phyloP scores from a whole-genome alignment of 2,797 vertebrate species.

The Aplochiton taeniatus region DNA sequence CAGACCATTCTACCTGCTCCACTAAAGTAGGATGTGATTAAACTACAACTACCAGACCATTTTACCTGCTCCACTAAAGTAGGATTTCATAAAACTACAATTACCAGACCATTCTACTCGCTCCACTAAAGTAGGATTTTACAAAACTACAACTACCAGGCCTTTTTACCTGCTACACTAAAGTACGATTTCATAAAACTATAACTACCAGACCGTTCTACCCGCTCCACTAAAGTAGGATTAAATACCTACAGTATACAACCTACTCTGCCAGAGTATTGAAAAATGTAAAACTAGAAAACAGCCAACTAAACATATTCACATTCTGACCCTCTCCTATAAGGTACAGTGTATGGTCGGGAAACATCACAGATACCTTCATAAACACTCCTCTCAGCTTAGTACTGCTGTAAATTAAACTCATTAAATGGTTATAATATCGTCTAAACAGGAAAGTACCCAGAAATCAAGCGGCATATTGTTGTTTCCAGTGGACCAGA shows the following conservation, averaged over 20 bases:
- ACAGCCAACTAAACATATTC: no score
- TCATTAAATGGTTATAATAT: background rate
- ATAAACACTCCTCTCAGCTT: no score
- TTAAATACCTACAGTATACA: no score
- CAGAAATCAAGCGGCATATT: constrained; percentile 36
- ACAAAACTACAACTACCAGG: background rate
- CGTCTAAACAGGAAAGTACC: constrained; percentile 20
- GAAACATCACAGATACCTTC: no score
- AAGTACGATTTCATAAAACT: background rate
- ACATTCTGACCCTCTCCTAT: background rate
- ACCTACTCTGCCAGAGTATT: no score
- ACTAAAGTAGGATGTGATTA: constrained; percentile 81
- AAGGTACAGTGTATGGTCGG: no score
- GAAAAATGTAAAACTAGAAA: no score
- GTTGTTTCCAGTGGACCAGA: constrained; percentile 36
- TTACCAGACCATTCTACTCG: no score
- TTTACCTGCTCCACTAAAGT: constrained; percentile 94
- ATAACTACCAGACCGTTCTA: constrained; percentile 77
- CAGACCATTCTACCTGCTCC: constrained; percentile 96
- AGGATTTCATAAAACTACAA: constrained; percentile 46
- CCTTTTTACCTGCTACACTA: no score
- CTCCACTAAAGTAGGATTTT: no score
- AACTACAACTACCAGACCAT: constrained; percentile 99
- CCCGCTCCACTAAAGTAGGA: constrained; percentile 84
- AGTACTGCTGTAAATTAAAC: no score